Percentiles rank a stretch among this genome's conserved stretches.
Conservation (phyloP, 2,113 vertebrate genomes). For the Diadophis punctatus region DNA sequence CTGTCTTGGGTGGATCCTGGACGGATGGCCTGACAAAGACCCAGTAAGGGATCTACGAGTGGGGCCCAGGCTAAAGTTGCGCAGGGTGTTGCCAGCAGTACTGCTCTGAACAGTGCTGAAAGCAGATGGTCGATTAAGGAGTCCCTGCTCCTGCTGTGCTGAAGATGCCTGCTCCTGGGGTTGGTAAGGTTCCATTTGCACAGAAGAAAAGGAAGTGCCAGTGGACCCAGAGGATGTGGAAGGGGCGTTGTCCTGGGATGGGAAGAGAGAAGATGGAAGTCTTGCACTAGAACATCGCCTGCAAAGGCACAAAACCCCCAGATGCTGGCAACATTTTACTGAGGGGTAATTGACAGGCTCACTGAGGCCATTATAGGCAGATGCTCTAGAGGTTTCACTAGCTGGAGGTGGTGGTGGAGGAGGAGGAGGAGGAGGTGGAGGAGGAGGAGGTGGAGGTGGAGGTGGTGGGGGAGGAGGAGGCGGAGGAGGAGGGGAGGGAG, state of each 20-base stretch:
- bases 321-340: conserved; percentile 91
- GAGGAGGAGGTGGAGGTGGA: conserved; percentile 41
- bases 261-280: conserved; percentile 76
- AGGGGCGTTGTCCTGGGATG: conserved; percentile 74
- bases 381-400: conserved; percentile 77
- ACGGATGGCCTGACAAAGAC: conserved; percentile 71
- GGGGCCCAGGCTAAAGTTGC: conserved; percentile 80
- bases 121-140: conserved; percentile 86
- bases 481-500: conserved; percentile 77
- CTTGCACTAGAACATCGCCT: conserved; percentile 86
- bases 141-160: conserved; percentile 78
- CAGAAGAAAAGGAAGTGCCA: conserved; percentile 88
- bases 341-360: conserved; percentile 82
- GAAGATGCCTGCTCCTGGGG: conserved; percentile 78
- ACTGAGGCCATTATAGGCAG: conserved; percentile 80
- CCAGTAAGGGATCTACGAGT: conserved; percentile 76
- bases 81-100: conserved; percentile 80
- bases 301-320: conserved; percentile 93
- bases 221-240: conserved; percentile 74
- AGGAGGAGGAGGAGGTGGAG: conserved; percentile 71
- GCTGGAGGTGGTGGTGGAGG: conserved; percentile 68
- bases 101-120: conserved; percentile 96
- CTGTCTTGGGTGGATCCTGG: conserved; percentile 75
- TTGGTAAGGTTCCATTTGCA: conserved; percentile 86
- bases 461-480: conserved; percentile 57